These are phyloP conservation scores for Albula goreensis DNA, from an alignment of 2,113 vertebrate genomes.

Conservation along the genomic window DNA sequence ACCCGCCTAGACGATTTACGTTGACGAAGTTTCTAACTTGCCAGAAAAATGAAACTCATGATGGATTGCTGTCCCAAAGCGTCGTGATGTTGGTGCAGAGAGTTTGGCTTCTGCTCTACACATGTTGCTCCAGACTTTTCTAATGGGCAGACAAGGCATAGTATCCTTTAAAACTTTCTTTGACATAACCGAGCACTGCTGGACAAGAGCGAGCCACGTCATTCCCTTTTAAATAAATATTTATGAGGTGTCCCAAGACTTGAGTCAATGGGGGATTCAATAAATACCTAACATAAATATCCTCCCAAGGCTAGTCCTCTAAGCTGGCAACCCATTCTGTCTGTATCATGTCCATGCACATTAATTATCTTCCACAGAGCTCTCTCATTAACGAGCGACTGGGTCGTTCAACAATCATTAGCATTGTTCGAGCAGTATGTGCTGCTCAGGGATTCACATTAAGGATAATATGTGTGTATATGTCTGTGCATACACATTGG, in stretches of 20 bases:
- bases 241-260: not conserved
- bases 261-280: not conserved
- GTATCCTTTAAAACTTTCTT: not conserved
- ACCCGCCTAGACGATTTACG: too few species aligned
- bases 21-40: too few species aligned
- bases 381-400: conserved; percentile 20
- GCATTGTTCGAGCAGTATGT: not conserved
- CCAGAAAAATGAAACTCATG: too few species aligned
- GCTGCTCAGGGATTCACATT: conserved; percentile 23
- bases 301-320: not conserved
- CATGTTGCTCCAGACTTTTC: not conserved
- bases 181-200: not conserved
- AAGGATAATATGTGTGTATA: not conserved
- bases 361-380: not conserved
- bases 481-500: not conserved
- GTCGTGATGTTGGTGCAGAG: too few species aligned
- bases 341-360: conserved; percentile 9
- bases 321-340: not conserved
- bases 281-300: conserved; percentile 15
- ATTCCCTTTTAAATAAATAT: conserved; percentile 1
- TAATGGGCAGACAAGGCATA: not conserved
- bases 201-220: not conserved
- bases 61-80: too few species aligned
- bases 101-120: not conserved
- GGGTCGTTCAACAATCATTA: conserved; percentile 16